Percentiles rank a stretch among this genome's conserved stretches.
Evolutionary conservation across 2,888 invertebrate species (phyloP).

Genomic region (Ochropacha duplaris): DNA sequence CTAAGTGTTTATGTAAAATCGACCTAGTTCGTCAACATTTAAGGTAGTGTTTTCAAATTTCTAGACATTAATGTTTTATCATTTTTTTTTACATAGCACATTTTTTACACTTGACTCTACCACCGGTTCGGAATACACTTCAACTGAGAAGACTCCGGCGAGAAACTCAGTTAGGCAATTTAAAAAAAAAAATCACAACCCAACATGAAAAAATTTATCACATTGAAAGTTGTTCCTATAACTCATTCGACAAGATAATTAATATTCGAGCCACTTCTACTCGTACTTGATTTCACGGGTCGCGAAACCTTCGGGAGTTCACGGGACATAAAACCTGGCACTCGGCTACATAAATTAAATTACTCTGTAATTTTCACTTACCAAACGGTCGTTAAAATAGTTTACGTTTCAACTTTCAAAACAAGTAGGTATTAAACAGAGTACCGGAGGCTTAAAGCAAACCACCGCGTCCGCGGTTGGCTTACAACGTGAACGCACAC

Average conservation of each 20-base stretch:
- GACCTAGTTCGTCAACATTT: neutral
- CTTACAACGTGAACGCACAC: constrained; percentile 23
- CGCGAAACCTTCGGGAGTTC: neutral
- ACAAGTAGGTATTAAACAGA: constrained; percentile 24
- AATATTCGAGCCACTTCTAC: neutral
- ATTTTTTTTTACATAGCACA: too few relatives aligned
- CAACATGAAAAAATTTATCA: too few relatives aligned
- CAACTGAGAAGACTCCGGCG: too few relatives aligned
- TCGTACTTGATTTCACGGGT: neutral
- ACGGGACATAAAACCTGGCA: neutral
- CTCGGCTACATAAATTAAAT: constrained; percentile 2
- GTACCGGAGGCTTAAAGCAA: constrained; percentile 26
- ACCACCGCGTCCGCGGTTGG: constrained; percentile 29
- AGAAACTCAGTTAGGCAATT: too few relatives aligned
- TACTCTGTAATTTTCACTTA: constrained; percentile 1
- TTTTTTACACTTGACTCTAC: too few relatives aligned
- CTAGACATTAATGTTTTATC: too few relatives aligned
- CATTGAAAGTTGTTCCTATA: neutral
- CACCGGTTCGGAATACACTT: too few relatives aligned
- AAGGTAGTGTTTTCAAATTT: too few relatives aligned
- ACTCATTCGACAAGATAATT: neutral
- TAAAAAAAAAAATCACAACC: too few relatives aligned
- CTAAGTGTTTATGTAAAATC: too few relatives aligned
- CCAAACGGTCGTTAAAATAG: constrained; percentile 3
- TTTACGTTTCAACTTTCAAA: constrained; percentile 9